These are phyloP conservation scores for Lucinisca nassula DNA, from an alignment of 2,888 invertebrate genomes.

Conservation along the genomic window DNA sequence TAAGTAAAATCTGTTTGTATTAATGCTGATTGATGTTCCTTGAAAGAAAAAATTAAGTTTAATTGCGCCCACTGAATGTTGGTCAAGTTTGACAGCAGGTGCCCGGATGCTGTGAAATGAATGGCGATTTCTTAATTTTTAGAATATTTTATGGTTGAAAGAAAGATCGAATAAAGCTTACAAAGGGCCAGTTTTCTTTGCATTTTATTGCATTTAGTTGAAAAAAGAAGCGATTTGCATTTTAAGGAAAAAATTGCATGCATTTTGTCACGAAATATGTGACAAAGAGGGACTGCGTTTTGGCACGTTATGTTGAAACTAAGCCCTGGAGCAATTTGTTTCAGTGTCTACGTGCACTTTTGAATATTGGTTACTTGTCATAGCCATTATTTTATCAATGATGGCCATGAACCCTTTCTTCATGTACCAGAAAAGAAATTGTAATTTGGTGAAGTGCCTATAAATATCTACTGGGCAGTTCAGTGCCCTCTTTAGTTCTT, in stretches of 20 bases:
- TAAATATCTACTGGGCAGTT: too few species aligned
- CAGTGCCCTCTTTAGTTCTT: too few species aligned
- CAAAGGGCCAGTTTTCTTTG: background rate
- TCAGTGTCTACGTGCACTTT: background rate
- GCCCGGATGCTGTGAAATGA: conserved; percentile 2
- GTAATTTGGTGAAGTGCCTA: too few species aligned
- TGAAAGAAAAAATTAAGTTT: background rate
- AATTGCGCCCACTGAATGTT: background rate
- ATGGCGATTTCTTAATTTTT: background rate
- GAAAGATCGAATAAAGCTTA: background rate
- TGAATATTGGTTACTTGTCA: background rate
- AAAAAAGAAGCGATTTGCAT: too few species aligned
- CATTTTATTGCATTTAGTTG: background rate
- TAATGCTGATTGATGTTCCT: background rate
- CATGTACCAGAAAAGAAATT: too few species aligned
- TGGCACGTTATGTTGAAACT: background rate
- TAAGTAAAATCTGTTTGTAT: background rate
- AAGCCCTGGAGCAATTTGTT: background rate
- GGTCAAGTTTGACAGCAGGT: conserved; percentile 7
- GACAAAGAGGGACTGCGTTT: background rate
- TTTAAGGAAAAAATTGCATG: background rate
- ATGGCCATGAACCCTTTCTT: too few species aligned
- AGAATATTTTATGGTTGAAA: background rate
- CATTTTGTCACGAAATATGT: background rate
- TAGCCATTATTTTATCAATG: too few species aligned